Conservation (phyloP, 2,113 vertebrate genomes). For the Natator depressus region DNA sequence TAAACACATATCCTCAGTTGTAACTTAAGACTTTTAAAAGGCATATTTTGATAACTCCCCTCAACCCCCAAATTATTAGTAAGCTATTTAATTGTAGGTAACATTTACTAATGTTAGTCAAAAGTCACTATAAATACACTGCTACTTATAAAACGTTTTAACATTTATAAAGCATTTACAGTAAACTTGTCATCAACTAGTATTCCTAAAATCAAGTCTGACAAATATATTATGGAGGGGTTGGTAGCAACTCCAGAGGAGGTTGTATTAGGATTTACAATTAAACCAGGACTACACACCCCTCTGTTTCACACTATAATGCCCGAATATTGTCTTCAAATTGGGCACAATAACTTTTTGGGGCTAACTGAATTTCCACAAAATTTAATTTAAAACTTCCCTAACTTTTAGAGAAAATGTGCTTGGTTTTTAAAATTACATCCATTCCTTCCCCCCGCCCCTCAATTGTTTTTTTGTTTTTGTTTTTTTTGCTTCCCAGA, state of each 20-base stretch:
- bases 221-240: background rate
- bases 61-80: conserved; percentile 16
- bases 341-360: background rate
- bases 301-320: background rate
- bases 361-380: conserved; percentile 1
- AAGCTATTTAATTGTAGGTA: conserved; percentile 20
- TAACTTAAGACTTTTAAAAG: background rate
- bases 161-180: conserved; percentile 28
- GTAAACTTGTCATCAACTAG: background rate
- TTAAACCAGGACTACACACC: background rate
- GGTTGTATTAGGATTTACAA: conserved; percentile 4
- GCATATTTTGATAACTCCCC: conserved; percentile 26
- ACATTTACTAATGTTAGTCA: conserved; percentile 19
- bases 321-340: conserved; percentile 13
- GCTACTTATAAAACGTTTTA: background rate
- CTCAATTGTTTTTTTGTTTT: background rate
- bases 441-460: background rate
- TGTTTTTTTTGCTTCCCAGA: background rate
- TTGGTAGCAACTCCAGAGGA: conserved; percentile 11
- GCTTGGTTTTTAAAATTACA: background rate
- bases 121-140: background rate
- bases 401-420: background rate
- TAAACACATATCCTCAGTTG: conserved; percentile 31
- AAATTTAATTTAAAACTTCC: conserved; percentile 18
- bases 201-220: background rate